Conservation (phyloP, 2,113 vertebrate species). For the Macquaria australasica region DNA sequence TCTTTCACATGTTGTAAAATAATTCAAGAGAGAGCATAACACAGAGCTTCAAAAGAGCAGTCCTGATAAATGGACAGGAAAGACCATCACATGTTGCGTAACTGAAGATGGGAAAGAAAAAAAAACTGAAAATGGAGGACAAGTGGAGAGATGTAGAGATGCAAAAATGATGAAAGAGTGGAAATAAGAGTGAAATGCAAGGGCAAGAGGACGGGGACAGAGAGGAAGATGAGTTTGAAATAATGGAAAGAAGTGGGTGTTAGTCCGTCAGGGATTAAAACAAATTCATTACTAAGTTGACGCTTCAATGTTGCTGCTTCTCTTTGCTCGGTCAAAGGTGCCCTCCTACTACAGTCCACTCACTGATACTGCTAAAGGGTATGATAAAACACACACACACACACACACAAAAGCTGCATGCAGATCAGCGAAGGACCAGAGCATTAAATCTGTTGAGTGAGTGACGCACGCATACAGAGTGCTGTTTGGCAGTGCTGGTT, state of each 20-base stretch:
- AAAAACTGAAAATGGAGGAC: constrained; percentile 16
- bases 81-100: constrained; percentile 14
- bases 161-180: constrained; percentile 61
- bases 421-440: background rate
- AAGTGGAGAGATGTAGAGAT: constrained; percentile 38
- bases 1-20: background rate
- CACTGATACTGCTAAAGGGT: constrained; percentile 57
- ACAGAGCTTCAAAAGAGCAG: background rate
- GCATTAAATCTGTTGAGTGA: constrained; percentile 11
- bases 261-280: constrained; percentile 39
- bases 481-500: background rate
- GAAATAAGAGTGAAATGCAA: constrained; percentile 34
- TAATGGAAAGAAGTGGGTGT: constrained; percentile 45
- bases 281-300: constrained; percentile 41
- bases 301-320: constrained; percentile 51
- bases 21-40: background rate
- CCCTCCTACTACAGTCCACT: constrained; percentile 63
- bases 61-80: background rate
- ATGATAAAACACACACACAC: constrained; percentile 24
- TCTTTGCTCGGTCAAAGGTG: constrained; percentile 69
- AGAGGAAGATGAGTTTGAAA: constrained; percentile 45
- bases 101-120: background rate
- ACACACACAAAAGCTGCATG: background rate
- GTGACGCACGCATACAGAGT: constrained; percentile 25
- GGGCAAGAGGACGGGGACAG: constrained; percentile 40